Conservation (phyloP, 2,888 invertebrate species). For the Tinea trinotella region DNA sequence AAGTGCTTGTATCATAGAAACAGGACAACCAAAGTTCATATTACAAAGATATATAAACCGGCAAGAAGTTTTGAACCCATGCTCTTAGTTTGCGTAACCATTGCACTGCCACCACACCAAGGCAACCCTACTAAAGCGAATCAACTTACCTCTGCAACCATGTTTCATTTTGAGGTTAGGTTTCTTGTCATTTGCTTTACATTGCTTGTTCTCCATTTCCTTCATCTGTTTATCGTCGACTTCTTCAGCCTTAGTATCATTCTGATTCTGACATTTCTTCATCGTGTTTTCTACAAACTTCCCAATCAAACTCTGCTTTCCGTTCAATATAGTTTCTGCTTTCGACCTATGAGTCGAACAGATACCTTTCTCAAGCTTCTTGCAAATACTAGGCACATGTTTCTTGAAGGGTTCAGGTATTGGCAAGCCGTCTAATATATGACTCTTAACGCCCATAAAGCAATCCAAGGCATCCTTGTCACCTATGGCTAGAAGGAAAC, state of each 20-base stretch:
- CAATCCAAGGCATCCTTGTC: slow-evolving; percentile 52
- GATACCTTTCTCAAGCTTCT: slow-evolving; percentile 49
- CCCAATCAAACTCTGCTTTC: slow-evolving; percentile 20
- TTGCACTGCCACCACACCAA: no score
- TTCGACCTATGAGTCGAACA: slow-evolving; percentile 30
- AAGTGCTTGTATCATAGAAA: background rate
- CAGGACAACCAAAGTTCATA: no score
- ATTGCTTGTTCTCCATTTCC: background rate
- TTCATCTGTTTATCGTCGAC: slow-evolving; percentile 20
- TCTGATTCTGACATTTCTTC: slow-evolving; percentile 19
- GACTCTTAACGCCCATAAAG: slow-evolving; percentile 51
- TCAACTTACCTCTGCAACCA: slow-evolving; percentile 53
- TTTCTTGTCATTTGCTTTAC: background rate
- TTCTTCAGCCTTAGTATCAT: slow-evolving; percentile 30
- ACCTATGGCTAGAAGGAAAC: slow-evolving; percentile 44
- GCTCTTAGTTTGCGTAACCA: no score
- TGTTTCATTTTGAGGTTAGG: slow-evolving; percentile 34
- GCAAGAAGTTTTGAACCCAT: no score
- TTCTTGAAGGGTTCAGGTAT: slow-evolving; percentile 57
- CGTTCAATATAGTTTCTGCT: slow-evolving; percentile 42
- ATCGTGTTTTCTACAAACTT: background rate
- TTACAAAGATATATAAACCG: no score
- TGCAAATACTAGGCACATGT: slow-evolving; percentile 55
- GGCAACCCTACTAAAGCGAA: background rate
- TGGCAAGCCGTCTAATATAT: slow-evolving; percentile 50